phyloP scores from a whole-genome alignment of 2,113 vertebrate species.

The Leptobrachium ailaonicum region DNA sequence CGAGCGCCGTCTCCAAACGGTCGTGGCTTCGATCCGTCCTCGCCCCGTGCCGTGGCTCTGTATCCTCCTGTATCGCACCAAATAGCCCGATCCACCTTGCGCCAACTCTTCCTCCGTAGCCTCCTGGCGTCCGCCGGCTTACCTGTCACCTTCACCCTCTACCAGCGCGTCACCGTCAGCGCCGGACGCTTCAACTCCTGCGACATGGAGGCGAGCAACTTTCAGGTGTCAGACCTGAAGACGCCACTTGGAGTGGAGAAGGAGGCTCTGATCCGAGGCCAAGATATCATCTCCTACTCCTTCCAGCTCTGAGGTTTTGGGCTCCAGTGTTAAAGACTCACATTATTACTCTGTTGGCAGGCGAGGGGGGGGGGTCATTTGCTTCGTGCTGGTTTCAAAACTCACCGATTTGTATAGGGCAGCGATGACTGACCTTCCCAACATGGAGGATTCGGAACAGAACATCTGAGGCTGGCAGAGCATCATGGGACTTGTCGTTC shows the following conservation, averaged over 20 bases:
- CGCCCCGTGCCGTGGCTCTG: constrained; percentile 33
- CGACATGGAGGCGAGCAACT: constrained; percentile 83
- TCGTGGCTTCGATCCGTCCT: constrained; percentile 75
- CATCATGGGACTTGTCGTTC: too few species aligned
- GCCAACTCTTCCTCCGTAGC: constrained; percentile 82
- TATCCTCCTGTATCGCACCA: constrained; percentile 61
- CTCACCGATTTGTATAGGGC: too few species aligned
- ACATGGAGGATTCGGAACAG: too few species aligned
- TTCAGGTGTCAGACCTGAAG: constrained; percentile 82
- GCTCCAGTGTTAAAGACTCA: too few species aligned
- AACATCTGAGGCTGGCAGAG: too few species aligned
- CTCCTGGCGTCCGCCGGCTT: constrained; percentile 72
- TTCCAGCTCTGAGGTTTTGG: constrained; percentile 60
- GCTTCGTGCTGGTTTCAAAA: too few species aligned
- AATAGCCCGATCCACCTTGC: constrained; percentile 63
- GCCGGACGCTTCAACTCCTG: constrained; percentile 75
- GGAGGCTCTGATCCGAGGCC: constrained; percentile 79
- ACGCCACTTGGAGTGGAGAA: constrained; percentile 85
- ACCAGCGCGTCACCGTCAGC: constrained; percentile 74
- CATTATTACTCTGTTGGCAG: too few species aligned
- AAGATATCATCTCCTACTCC: constrained; percentile 80
- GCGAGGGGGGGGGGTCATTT: too few species aligned
- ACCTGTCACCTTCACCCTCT: constrained; percentile 73
- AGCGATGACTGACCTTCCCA: too few species aligned
- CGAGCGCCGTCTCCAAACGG: constrained; percentile 50